phyloP scores from a whole-genome alignment of 2,888 invertebrate species.

The Pasiphila rectangulata region DNA sequence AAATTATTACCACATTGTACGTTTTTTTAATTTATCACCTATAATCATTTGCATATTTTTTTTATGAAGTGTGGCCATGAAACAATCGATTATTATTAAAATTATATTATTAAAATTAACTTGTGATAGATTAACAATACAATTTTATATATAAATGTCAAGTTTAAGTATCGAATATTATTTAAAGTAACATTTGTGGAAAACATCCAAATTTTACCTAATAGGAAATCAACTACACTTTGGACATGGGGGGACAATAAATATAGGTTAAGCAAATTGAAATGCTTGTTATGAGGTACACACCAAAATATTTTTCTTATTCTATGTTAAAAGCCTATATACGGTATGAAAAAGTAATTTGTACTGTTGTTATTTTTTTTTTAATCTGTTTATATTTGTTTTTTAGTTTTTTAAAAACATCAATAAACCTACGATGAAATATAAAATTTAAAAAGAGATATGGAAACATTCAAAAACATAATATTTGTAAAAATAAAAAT shows the following conservation, averaged over 20 bases:
- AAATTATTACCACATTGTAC: conserved; percentile 16
- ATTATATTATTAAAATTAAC: background rate
- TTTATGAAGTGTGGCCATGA: background rate
- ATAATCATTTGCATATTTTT: background rate
- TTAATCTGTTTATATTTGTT: conserved; percentile 28
- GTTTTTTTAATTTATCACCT: conserved; percentile 10
- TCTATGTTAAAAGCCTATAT: conserved; percentile 39
- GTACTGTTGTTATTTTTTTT: conserved; percentile 44
- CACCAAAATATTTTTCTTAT: background rate
- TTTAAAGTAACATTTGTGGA: too few relatives aligned
- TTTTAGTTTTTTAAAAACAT: conserved; percentile 32
- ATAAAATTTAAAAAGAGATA: conserved; percentile 39
- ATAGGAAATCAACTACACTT: too few relatives aligned
- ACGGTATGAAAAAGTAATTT: conserved; percentile 43
- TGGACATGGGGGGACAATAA: too few relatives aligned
- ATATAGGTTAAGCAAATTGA: too few relatives aligned
- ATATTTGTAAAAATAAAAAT: conserved; percentile 11
- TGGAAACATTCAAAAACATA: conserved; percentile 35
- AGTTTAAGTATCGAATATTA: too few relatives aligned
- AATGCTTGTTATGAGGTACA: background rate
- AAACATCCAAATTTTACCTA: too few relatives aligned
- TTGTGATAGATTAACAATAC: background rate
- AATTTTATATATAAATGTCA: too few relatives aligned
- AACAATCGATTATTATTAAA: too few relatives aligned
- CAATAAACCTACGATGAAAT: conserved; percentile 28